Conservation (phyloP, 2,888 invertebrate genomes). For the Pristionchus mayeri region DNA sequence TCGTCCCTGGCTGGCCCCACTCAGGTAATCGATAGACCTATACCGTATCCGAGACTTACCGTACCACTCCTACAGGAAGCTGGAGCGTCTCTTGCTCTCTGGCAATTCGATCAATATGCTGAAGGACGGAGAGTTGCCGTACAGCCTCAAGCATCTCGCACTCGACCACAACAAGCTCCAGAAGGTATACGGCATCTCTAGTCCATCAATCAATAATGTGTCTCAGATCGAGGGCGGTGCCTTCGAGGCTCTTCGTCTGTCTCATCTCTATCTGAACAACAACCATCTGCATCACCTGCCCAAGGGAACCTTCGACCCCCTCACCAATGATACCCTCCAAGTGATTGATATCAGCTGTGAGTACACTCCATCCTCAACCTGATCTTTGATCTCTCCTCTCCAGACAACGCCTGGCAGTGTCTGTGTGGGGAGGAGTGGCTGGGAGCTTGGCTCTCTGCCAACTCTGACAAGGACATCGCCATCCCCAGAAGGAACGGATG, state of each 20-base stretch:
- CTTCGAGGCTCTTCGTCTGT: conserved; percentile 63
- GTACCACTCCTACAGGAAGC: conserved; percentile 57
- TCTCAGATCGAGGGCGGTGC: conserved; percentile 64
- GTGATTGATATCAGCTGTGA: conserved; percentile 72
- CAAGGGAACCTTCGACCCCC: conserved; percentile 67
- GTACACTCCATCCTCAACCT: neutral
- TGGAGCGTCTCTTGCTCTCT: conserved; percentile 78
- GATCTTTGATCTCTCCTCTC: conserved; percentile 39
- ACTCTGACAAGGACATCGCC: conserved; percentile 65
- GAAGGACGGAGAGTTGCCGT: conserved; percentile 60
- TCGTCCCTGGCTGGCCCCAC: conserved; percentile 15
- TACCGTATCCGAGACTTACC: neutral
- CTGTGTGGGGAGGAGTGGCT: conserved; percentile 74
- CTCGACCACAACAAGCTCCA: conserved; percentile 60
- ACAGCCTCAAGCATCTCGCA: conserved; percentile 55
- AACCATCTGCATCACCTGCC: conserved; percentile 71
- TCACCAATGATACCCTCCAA: conserved; percentile 61
- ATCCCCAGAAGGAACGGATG: conserved; percentile 53
- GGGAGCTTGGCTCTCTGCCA: conserved; percentile 66
- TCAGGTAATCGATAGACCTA: conserved; percentile 32
- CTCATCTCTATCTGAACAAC: conserved; percentile 69
- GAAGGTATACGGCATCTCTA: conserved; percentile 43
- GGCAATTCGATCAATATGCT: conserved; percentile 66
- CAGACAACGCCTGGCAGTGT: conserved; percentile 73
- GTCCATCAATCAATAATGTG: neutral